Base-by-base conservation (phyloP, 2,888 invertebrate species). In the Andricus quercusramuli region DNA sequence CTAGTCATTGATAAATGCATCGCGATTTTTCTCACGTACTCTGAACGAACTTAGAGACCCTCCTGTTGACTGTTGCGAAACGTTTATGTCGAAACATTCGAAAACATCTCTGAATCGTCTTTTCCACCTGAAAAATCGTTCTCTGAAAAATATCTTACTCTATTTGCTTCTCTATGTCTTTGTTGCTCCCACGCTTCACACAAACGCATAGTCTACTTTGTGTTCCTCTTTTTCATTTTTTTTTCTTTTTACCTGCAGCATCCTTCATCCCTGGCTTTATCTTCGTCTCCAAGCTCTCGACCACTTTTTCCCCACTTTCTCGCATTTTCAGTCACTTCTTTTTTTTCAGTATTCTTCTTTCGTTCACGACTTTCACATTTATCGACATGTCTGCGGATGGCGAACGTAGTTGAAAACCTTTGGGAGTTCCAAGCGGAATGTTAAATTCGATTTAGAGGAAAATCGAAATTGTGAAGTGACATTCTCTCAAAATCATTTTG, bases 41-140 rank as follows among this genome's bases (percentile, higher is more conserved):
- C n/a, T 2, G n/a, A 74, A 74, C 51, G 56, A 74, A 56, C n/a
- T 74, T 74, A 74, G 32, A 74, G 37, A 22, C 51, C n/a, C 32
- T 29, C 37, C 20, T 70, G 51, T 70, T 29, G 70, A 74, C 51
- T 51, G 32, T 37, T 74, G 56, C 11, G 32, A 56, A 74, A n/a
- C 22, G 32, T 2, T 74, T 29, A 32, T 74, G 74, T 74, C 74
- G 74, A 74, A 74, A 74, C 74, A 74, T 32, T 74, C 56, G 74
- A 74, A 74, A 74, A 74, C 56, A 74, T 56, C n/a, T 74, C 51
- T 29, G 6, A 25, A 74, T 37, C 15, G 56, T 56, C 56, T 56
- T 56, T 51, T 32, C n/a, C 74, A 56, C 20, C 56, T 37, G 74
- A 56, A 74, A 74, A 74, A 74, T 74, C 74, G 37, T 74, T 32